Conservation (phyloP, 2,888 invertebrate species). For the Drosophila dives region DNA sequence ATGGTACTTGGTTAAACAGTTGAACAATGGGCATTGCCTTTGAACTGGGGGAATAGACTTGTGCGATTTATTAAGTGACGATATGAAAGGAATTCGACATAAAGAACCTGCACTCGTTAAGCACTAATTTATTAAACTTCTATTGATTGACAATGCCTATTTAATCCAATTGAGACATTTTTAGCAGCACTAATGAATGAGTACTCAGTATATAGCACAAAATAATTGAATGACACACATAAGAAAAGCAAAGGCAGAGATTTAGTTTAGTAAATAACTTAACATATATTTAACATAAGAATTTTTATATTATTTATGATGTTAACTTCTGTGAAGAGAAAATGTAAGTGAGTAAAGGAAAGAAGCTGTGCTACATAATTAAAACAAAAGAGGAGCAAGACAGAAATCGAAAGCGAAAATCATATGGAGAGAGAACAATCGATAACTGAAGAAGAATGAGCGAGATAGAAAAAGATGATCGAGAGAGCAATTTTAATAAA, state of each 20-base stretch:
- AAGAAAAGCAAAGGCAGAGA: neutral
- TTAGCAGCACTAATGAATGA: slow-evolving; percentile 11
- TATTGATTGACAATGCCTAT: neutral
- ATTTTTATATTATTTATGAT: neutral
- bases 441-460: neutral
- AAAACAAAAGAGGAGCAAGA: neutral
- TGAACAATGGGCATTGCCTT: neutral
- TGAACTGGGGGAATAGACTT: neutral
- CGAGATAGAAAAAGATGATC: neutral
- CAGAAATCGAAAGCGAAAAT: neutral
- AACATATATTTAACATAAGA: neutral
- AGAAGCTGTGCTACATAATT: neutral
- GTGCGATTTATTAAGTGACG: neutral
- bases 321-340: neutral
- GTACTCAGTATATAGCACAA: neutral
- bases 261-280: neutral
- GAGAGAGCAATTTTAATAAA: neutral
- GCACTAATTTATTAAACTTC: slow-evolving; percentile 12
- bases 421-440: neutral
- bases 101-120: slow-evolving; percentile 2
- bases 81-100: neutral
- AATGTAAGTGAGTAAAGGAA: neutral
- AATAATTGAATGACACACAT: neutral
- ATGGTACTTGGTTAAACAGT: neutral
- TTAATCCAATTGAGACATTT: neutral